These are phyloP conservation scores for Otus sunia DNA, from an alignment of 2,113 vertebrate species.

Conservation along the genomic window DNA sequence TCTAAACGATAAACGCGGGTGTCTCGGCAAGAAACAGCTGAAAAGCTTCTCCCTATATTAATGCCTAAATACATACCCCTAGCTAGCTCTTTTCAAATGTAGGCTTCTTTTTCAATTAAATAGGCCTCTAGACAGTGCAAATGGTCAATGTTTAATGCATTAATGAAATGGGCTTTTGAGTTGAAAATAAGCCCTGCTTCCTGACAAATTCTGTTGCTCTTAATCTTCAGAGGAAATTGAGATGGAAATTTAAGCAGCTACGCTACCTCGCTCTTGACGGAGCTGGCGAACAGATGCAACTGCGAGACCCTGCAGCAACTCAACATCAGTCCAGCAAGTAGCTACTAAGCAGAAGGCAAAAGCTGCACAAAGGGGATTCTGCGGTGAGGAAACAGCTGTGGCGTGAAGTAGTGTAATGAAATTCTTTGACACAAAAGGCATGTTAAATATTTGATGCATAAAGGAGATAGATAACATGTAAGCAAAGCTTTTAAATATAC, in stretches of 20 bases:
- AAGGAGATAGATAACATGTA: background rate
- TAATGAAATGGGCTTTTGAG: conserved; percentile 33
- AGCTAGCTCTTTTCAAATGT: background rate
- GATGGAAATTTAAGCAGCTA: conserved; percentile 22
- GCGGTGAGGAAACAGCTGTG: conserved; percentile 1
- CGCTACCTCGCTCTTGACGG: background rate
- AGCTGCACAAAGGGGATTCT: conserved; percentile 18
- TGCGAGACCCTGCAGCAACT: conserved; percentile 18
- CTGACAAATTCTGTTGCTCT: conserved; percentile 53
- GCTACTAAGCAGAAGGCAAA: conserved; percentile 31
- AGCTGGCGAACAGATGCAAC: background rate
- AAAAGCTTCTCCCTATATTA: background rate
- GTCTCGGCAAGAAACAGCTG: background rate
- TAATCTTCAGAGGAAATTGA: conserved; percentile 53
- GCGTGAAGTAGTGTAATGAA: conserved; percentile 38
- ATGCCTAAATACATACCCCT: background rate
- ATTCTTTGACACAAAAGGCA: conserved; percentile 47
- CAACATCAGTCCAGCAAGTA: conserved; percentile 21
- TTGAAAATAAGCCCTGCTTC: conserved; percentile 28
- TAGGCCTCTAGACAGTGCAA: conserved; percentile 52
- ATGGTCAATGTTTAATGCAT: conserved; percentile 51
- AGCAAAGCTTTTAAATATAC: conserved; percentile 52
- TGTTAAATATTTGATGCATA: conserved; percentile 20
- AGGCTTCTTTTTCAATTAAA: conserved; percentile 28
- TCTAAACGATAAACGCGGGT: background rate